Evolutionary conservation across 2,113 vertebrate genomes (phyloP).

Genomic region (Phyllopteryx taeniolatus): DNA sequence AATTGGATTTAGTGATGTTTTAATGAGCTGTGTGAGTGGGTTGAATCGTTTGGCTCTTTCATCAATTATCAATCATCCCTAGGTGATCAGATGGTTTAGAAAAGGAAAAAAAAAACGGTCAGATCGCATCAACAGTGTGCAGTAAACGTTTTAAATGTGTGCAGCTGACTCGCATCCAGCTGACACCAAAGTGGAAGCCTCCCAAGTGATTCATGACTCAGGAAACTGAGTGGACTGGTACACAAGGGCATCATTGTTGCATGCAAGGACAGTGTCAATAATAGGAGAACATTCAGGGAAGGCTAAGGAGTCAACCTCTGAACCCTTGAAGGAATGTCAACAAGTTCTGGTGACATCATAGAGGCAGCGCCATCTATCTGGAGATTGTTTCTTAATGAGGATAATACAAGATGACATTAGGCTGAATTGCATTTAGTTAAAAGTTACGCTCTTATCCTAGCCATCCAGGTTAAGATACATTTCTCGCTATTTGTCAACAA

Average conservation of each 20-base stretch:
- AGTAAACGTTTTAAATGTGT: conserved; percentile 11
- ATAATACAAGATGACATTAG: conserved; percentile 33
- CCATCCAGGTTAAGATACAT: conserved; percentile 3
- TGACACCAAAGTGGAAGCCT: conserved; percentile 14
- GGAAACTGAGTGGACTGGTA: conserved; percentile 42
- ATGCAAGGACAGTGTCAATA: conserved; percentile 16
- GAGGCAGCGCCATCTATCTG: neutral
- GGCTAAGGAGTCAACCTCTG: conserved; percentile 44
- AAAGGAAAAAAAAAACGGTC: neutral
- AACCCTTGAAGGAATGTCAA: conserved; percentile 59
- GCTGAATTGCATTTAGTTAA: conserved; percentile 22
- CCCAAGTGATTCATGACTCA: conserved; percentile 45
- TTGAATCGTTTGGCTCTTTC: conserved; percentile 4
- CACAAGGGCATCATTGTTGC: conserved; percentile 55
- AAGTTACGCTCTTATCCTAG: conserved; percentile 11
- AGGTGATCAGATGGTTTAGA: neutral
- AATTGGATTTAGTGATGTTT: conserved; percentile 15
- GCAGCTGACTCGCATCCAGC: conserved; percentile 15
- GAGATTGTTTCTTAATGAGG: conserved; percentile 8
- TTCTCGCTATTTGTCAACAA: neutral
- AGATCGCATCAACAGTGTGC: neutral
- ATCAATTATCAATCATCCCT: neutral
- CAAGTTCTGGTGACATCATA: neutral
- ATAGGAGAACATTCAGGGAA: conserved; percentile 30
- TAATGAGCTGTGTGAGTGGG: neutral